These are phyloP conservation scores for Aquatica leii DNA, from an alignment of 2,888 invertebrate species.

Conservation along the genomic window DNA sequence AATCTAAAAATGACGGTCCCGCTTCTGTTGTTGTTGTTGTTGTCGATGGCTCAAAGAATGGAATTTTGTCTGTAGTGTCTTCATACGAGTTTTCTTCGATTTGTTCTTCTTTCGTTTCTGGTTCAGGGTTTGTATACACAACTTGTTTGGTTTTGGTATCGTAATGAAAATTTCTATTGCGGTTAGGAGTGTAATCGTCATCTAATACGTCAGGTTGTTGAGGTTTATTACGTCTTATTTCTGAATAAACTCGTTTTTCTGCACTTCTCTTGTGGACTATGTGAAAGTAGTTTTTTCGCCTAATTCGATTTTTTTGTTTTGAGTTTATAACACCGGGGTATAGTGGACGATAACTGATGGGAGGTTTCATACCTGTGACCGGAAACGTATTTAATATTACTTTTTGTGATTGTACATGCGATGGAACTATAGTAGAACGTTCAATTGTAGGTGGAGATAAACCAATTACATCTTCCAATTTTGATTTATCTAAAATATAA, in stretches of 20 bases:
- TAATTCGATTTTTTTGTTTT: slow-evolving; percentile 13
- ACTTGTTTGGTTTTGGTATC: slow-evolving; percentile 56
- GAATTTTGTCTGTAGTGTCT: not conserved
- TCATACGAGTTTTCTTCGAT: slow-evolving; percentile 14
- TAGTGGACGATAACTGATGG: no score
- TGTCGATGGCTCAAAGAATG: not conserved
- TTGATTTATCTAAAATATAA: not conserved
- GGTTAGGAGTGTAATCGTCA: slow-evolving; percentile 58
- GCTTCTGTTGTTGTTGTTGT: slow-evolving; percentile 41
- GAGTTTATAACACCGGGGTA: no score
- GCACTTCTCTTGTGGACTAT: slow-evolving; percentile 47
- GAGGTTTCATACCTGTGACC: slow-evolving; percentile 57
- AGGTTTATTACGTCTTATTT: slow-evolving; percentile 48
- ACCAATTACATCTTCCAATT: slow-evolving; percentile 18
- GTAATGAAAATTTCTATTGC: slow-evolving; percentile 56
- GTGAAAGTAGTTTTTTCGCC: slow-evolving; percentile 22
- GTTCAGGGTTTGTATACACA: slow-evolving; percentile 49
- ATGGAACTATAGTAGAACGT: slow-evolving; percentile 1
- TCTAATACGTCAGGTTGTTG: slow-evolving; percentile 39
- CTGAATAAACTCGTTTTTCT: slow-evolving; percentile 48
- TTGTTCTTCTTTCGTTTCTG: slow-evolving; percentile 14
- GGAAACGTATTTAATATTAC: slow-evolving; percentile 50
- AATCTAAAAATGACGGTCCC: slow-evolving; percentile 54
- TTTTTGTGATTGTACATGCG: not conserved
- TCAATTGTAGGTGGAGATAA: slow-evolving; percentile 10